phyloP scores from a whole-genome alignment of 1,140 invertebrate genomes.

The Magallana ariakensis region DNA sequence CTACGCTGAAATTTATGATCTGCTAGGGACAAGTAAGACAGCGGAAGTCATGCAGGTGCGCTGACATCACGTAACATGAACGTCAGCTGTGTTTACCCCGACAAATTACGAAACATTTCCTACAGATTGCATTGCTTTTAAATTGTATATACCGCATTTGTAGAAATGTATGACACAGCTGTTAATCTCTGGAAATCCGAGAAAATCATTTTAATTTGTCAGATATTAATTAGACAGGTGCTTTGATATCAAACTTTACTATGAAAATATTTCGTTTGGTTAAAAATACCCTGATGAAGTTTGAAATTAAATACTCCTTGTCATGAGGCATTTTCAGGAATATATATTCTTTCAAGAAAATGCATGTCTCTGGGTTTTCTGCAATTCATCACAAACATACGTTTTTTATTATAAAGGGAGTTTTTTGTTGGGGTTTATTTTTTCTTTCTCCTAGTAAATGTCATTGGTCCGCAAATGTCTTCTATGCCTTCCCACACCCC shows the following conservation, averaged over 20 bases:
- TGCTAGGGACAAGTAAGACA: not conserved
- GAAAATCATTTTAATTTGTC: not conserved
- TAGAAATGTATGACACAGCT: not conserved
- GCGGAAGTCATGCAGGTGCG: not conserved
- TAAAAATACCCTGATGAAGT: no score
- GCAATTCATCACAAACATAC: not conserved
- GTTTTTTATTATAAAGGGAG: not conserved
- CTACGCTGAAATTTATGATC: not conserved
- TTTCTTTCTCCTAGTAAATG: not conserved
- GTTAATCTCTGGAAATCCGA: not conserved
- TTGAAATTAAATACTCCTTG: no score
- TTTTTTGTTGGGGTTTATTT: not conserved
- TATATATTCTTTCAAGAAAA: not conserved
- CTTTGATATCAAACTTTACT: not conserved
- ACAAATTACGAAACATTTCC: not conserved
- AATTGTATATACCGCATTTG: not conserved
- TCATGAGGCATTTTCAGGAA: not conserved
- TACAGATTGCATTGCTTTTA: not conserved
- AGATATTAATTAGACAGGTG: constrained; percentile 18
- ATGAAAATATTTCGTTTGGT: not conserved
- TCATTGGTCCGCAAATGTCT: constrained; percentile 14
- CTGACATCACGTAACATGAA: not conserved
- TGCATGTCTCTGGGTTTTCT: not conserved
- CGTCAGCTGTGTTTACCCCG: not conserved
- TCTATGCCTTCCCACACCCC: constrained; percentile 7